These are phyloP conservation scores for Hydroisotoma schaefferi DNA, from an alignment of 2,888 invertebrate genomes.

Conservation along the genomic window DNA sequence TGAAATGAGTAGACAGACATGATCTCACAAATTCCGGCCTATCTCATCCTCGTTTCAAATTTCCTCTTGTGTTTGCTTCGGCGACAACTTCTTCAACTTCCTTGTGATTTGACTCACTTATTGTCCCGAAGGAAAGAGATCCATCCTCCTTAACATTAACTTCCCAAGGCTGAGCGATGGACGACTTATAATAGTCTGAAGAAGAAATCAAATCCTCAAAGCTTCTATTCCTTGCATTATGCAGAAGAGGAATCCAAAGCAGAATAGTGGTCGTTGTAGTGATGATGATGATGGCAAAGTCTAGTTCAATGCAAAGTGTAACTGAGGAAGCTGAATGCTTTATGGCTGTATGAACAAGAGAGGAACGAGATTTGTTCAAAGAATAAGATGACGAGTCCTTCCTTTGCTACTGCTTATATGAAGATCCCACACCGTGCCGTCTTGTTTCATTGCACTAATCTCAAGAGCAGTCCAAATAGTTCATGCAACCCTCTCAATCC, in stretches of 20 bases:
- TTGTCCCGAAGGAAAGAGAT: no score
- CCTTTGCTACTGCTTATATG: no score
- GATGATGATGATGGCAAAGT: background rate
- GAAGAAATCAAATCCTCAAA: background rate
- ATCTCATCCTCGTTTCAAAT: constrained; percentile 28
- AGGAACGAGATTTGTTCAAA: background rate
- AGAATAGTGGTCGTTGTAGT: background rate
- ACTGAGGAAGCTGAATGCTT: background rate
- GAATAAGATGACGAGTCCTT: no score
- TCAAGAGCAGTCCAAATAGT: no score
- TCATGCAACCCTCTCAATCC: constrained; percentile 17
- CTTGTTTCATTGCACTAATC: background rate
- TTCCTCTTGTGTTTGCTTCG: constrained; percentile 19
- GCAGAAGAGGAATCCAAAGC: background rate
- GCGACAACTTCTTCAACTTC: constrained; percentile 8
- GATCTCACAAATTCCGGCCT: constrained; percentile 36
- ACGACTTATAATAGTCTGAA: background rate
- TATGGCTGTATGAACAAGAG: constrained; percentile 5
- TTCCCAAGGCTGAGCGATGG: background rate
- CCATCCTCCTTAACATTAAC: no score
- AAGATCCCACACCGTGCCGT: no score
- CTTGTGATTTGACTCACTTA: background rate
- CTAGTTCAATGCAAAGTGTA: background rate
- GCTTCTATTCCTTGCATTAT: no score
- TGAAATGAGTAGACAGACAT: constrained; percentile 35